Conservation (phyloP, 30 jellyfish, hydroid and myxozoan genomes). For the Hydra vulgaris region DNA sequence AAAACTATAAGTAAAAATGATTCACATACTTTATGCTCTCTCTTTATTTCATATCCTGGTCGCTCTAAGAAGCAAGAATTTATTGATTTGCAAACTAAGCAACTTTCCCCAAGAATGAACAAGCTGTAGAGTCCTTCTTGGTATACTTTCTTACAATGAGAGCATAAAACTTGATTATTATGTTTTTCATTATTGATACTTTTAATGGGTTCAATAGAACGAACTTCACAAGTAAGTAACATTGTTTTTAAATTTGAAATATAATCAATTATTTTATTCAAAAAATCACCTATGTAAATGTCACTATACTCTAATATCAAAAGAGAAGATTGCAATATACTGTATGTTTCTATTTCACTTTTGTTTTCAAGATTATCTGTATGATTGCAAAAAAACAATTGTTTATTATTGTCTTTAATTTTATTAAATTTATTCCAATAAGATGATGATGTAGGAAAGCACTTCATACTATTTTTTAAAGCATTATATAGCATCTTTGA, state of each 20-base stretch:
- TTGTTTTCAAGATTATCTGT: background rate
- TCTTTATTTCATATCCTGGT: background rate
- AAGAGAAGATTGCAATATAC: background rate
- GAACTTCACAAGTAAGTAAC: background rate
- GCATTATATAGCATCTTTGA: background rate
- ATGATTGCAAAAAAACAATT: background rate
- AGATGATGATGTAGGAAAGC: background rate
- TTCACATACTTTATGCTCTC: background rate
- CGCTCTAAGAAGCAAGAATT: background rate
- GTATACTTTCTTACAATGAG: constrained; percentile 7
- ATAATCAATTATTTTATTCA: background rate
- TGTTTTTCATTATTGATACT: background rate
- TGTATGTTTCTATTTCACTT: background rate
- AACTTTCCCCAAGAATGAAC: background rate
- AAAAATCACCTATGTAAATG: background rate
- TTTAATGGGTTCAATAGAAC: background rate
- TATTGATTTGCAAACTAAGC: background rate
- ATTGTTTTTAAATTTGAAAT: background rate
- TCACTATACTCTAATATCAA: background rate
- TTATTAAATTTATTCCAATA: background rate
- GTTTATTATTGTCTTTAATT: background rate
- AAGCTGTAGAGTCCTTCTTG: constrained; percentile 12
- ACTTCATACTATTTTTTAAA: background rate
- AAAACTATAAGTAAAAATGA: too few relatives aligned
- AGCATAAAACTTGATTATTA: background rate